Percentiles rank a stretch among this genome's conserved stretches.
These are phyloP conservation scores for Rhynchonema sp. DNA, from an alignment of 2,888 invertebrate species.

Conservation along the genomic window DNA sequence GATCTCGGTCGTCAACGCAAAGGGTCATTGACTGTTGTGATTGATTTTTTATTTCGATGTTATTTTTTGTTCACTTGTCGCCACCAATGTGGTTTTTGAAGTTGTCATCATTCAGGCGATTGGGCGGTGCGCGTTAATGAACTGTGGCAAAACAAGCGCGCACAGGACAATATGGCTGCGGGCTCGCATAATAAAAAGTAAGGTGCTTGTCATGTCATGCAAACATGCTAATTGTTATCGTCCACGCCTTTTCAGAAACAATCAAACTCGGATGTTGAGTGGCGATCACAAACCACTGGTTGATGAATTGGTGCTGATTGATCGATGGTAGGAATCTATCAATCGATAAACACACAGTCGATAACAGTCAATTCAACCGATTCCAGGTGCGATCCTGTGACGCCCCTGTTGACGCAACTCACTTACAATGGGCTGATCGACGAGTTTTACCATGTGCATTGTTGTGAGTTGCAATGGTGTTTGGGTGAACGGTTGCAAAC, in stretches of 20 bases:
- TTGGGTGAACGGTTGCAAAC: too few species aligned
- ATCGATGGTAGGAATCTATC: constrained; percentile 44
- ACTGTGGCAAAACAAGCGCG: neutral
- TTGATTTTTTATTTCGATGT: neutral
- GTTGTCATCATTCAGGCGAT: neutral
- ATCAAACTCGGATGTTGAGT: too few species aligned
- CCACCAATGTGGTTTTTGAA: neutral
- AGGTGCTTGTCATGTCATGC: too few species aligned
- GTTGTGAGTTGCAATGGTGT: constrained; percentile 19
- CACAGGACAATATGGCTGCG: neutral
- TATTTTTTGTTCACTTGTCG: too few species aligned
- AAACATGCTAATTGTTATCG: too few species aligned
- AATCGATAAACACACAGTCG: too few species aligned
- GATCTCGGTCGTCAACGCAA: neutral
- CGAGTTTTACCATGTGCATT: constrained; percentile 70
- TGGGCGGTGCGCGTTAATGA: neutral
- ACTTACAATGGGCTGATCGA: constrained; percentile 95
- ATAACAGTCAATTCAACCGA: too few species aligned
- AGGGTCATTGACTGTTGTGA: neutral
- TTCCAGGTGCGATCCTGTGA: constrained; percentile 82
- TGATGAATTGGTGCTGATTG: constrained; percentile 69
- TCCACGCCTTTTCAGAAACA: too few species aligned
- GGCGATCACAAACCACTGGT: too few species aligned
- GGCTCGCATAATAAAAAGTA: neutral
- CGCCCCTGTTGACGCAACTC: constrained; percentile 74